Base-by-base conservation (phyloP, 2,888 invertebrate species). In the Campaea margaritaria region DNA sequence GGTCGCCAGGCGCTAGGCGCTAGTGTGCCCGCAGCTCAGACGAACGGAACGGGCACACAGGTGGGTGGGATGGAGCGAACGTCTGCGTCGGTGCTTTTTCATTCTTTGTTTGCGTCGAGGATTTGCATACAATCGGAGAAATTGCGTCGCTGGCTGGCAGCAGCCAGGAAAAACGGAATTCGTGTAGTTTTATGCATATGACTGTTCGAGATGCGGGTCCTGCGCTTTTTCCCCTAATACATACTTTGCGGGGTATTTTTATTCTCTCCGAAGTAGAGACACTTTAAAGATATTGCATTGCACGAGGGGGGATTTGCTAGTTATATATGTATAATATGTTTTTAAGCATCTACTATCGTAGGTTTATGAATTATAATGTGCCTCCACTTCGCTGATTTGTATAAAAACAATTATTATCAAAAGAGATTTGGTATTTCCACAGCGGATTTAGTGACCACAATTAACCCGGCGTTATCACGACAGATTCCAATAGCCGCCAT, bases 51-150 rank as follows among this genome's bases (percentile, higher is more conserved):
- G 66, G 49, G 68, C 76, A 74, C 82, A 83, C 86, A 85, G 86
- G 83, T 86, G 85, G 86, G 83, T 86, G 85, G 82, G 80, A 81
- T 75, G 72, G 76, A 81, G 74, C 76, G 79, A 83, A 83, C 83
- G 85, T 87, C 86, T 88, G 80, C 81, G 78, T 83, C 82, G 79
- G 81, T 85, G 83, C 85, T 87, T 87, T 89, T 89, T 87, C 88
- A 87, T 86, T 87, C 89, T 87, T 89, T 91, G 89, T 90, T 90
- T 91, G 86, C 83, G 73, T 76, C 73, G 77, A 85, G 87, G 89
- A 89, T 91, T 91, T 90, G 87, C 90, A 91, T 89, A 89, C 90
- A 91, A 89, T 90, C 86, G 87, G 85, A 84, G 87, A 89, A 89
- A 89, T 91, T 89, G 87, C 87, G 85, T 86, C 82, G 83, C 78